Conservation (phyloP, 2,113 vertebrate genomes). For the Lamprologus callipterus region DNA sequence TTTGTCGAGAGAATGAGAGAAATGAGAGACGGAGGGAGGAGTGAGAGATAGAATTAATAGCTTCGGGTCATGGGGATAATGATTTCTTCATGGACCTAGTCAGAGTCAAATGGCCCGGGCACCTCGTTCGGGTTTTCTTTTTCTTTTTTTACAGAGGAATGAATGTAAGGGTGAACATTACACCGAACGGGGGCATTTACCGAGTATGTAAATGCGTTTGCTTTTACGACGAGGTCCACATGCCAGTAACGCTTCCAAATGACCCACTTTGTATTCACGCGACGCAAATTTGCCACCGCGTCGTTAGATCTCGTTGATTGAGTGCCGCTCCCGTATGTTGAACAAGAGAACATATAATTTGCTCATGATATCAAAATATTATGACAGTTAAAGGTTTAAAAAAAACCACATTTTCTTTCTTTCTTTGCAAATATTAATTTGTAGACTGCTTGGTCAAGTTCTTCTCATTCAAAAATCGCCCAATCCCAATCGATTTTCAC, state of each 20-base stretch:
- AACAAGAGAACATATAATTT: constrained; percentile 56
- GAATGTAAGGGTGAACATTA: constrained; percentile 59
- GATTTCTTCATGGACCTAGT: constrained; percentile 70
- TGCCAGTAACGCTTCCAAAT: constrained; percentile 62
- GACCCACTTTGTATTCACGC: constrained; percentile 71
- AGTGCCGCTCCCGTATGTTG: constrained; percentile 46
- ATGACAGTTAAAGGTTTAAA: neutral
- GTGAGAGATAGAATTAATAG: constrained; percentile 68
- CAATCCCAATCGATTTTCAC: neutral
- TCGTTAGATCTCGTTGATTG: constrained; percentile 53
- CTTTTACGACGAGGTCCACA: constrained; percentile 53
- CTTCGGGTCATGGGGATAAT: constrained; percentile 68
- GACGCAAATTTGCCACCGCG: constrained; percentile 59
- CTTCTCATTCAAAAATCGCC: neutral
- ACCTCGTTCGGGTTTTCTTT: constrained; percentile 6
- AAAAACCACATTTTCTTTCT: accelerated
- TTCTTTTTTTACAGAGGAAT: neutral
- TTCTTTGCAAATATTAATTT: neutral
- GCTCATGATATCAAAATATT: constrained; percentile 45
- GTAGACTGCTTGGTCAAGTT: neutral
- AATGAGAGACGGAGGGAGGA: constrained; percentile 58
- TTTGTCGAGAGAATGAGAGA: constrained; percentile 60
- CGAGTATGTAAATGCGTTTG: constrained; percentile 64
- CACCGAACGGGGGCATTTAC: constrained; percentile 50
- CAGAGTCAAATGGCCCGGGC: constrained; percentile 63